phyloP scores from a whole-genome alignment of 2,113 vertebrate genomes.

The Tringa solitaria region DNA sequence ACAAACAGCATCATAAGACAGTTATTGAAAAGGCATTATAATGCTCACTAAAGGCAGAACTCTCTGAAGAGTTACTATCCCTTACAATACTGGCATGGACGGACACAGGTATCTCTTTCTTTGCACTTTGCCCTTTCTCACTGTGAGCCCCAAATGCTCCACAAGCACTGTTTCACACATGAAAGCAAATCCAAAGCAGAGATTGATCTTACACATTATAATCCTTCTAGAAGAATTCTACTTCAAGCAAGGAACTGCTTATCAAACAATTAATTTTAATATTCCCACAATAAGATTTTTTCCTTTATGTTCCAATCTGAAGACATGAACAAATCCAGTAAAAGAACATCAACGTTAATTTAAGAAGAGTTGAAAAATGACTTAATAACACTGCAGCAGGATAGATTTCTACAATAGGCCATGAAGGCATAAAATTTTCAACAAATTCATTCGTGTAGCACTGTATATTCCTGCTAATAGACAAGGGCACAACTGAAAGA shows the following conservation, averaged over 20 bases:
- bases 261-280: constrained; percentile 72
- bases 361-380: constrained; percentile 74
- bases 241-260: constrained; percentile 53
- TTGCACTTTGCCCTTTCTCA: neutral
- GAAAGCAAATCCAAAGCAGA: constrained; percentile 37
- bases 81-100: neutral
- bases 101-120: fast-evolving
- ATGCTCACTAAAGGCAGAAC: neutral
- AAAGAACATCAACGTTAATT: constrained; percentile 70
- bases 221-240: constrained; percentile 43
- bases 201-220: constrained; percentile 32
- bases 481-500: constrained; percentile 17
- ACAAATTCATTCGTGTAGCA: constrained; percentile 69
- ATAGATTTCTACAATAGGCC: constrained; percentile 64
- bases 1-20: neutral
- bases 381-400: constrained; percentile 69
- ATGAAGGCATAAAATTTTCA: constrained; percentile 69
- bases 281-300: constrained; percentile 48
- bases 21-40: neutral
- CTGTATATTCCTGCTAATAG: constrained; percentile 68
- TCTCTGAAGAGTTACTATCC: neutral
- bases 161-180: neutral
- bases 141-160: neutral
- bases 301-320: constrained; percentile 63
- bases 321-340: constrained; percentile 73